Evolutionary conservation across 2,888 invertebrate genomes (phyloP).

Genomic region (Folsomia candida): DNA sequence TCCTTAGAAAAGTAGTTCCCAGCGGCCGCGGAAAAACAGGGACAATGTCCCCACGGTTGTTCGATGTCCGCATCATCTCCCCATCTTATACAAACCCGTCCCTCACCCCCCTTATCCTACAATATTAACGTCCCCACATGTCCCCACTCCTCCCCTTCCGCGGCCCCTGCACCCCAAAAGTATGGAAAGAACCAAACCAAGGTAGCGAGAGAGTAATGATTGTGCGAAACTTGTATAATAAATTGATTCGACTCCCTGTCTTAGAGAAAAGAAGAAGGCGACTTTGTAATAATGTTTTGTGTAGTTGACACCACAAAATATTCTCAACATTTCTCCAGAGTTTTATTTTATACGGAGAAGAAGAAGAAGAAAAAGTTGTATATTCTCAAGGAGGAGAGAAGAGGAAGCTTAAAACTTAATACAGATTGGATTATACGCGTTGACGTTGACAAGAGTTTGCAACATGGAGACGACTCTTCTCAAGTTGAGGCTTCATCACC

Average conservation of each 20-base stretch:
- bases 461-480: neutral
- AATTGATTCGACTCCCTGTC: neutral
- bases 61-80: neutral
- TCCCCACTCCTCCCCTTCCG: too few relatives aligned
- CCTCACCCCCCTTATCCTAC: too few relatives aligned
- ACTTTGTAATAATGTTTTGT: neutral
- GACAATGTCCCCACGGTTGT: too few relatives aligned
- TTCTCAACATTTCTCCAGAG: neutral
- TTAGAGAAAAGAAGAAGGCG: neutral
- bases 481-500: neutral
- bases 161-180: too few relatives aligned
- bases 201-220: neutral
- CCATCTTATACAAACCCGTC: neutral
- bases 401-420: neutral
- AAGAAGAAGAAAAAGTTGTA: neutral
- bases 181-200: neutral
- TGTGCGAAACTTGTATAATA: neutral
- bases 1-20: too few relatives aligned
- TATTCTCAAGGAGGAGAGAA: too few relatives aligned
- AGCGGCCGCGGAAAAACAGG: too few relatives aligned
- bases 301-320: neutral
- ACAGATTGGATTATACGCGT: neutral
- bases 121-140: too few relatives aligned
- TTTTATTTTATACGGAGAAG: neutral
- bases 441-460: neutral